Percentiles rank a stretch among this genome's conserved stretches.
These are phyloP conservation scores for Stichopus horrens DNA, from an alignment of 53 echinoderm and acorn worm genomes.

Conservation along the genomic window DNA sequence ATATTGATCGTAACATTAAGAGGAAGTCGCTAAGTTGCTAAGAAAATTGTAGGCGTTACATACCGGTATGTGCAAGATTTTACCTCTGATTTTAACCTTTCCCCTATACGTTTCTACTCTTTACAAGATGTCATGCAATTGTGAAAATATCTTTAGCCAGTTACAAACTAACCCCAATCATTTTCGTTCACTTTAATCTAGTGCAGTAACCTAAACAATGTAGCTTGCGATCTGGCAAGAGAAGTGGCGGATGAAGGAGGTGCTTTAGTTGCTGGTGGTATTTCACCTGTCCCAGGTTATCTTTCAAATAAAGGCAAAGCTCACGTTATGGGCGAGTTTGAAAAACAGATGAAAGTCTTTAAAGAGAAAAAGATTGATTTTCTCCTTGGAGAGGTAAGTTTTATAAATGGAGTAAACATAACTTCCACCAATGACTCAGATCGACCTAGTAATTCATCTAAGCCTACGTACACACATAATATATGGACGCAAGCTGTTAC, in stretches of 20 bases:
- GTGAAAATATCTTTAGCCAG: too few relatives aligned
- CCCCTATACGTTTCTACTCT: too few relatives aligned
- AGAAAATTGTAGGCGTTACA: too few relatives aligned
- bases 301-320: constrained; percentile 58
- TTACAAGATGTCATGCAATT: too few relatives aligned
- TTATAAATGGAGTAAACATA: not conserved
- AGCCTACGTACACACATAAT: too few relatives aligned
- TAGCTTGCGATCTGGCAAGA: constrained; percentile 72
- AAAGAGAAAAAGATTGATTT: constrained; percentile 64
- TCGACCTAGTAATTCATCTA: too few relatives aligned
- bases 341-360: constrained; percentile 67
- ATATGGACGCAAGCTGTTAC: too few relatives aligned
- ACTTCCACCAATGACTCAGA: not conserved
- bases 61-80: too few relatives aligned
- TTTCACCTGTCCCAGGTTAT: constrained; percentile 58
- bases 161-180: too few relatives aligned
- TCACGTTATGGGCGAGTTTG: constrained; percentile 60
- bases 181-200: not conserved
- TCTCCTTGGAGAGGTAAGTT: constrained; percentile 72
- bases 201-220: constrained; percentile 49
- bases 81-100: too few relatives aligned
- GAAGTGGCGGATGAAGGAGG: constrained; percentile 72
- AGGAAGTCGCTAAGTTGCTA: too few relatives aligned
- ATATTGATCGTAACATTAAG: too few relatives aligned
- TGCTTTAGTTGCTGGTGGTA: constrained; percentile 69